Evolutionary conservation across 2,113 vertebrate genomes (phyloP).

Genomic region (Bettongia penicillata): DNA sequence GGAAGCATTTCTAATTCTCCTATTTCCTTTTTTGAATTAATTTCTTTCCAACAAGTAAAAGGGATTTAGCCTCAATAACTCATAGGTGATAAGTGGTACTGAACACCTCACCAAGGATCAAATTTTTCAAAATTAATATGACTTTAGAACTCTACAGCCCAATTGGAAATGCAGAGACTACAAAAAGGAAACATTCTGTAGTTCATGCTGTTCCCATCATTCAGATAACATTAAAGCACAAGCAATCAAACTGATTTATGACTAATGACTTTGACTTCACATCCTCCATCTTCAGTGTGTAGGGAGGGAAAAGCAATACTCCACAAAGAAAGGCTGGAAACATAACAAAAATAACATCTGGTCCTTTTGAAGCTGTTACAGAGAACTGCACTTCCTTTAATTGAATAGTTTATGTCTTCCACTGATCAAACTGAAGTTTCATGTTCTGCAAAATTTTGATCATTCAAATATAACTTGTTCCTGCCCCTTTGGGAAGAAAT

Average conservation of each 20-base stretch:
- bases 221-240: not conserved
- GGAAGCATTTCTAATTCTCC: not conserved
- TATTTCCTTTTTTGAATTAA: not conserved
- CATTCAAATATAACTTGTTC: not conserved
- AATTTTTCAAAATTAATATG: not conserved
- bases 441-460: not conserved
- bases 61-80: not conserved
- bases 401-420: not conserved
- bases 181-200: not conserved
- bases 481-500: not conserved
- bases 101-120: not conserved
- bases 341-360: conserved; percentile 4
- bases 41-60: not conserved
- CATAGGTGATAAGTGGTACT: not conserved
- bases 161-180: not conserved
- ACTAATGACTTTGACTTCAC: not conserved
- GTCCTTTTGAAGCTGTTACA: conserved; percentile 18
- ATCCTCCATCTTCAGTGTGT: not conserved
- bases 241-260: not conserved
- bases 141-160: not conserved
- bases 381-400: not conserved
- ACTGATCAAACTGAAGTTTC: not conserved
- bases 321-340: conserved; percentile 11
- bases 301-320: not conserved
- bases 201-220: not conserved